Evolutionary conservation across 2,113 vertebrate genomes (phyloP).

Genomic region (Typhlomys cinereus): DNA sequence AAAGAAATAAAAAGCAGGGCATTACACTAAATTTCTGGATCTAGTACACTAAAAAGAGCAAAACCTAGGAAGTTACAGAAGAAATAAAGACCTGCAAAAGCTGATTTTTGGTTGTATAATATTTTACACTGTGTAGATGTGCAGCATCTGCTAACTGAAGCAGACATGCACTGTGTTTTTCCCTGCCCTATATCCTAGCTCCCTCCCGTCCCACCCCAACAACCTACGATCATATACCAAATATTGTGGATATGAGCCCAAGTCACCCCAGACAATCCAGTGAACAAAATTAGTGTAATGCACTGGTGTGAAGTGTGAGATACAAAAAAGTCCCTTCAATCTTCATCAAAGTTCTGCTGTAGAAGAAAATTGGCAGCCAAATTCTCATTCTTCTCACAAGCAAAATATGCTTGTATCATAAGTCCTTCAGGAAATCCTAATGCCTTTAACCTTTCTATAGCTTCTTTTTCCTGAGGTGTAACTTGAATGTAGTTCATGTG

Average conservation of each 20-base stretch:
- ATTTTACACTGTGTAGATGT: conserved; percentile 82
- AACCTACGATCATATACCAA: conserved; percentile 83
- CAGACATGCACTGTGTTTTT: conserved; percentile 82
- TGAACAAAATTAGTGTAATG: conserved; percentile 90
- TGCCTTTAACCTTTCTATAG: conserved; percentile 98
- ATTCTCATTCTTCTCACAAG: conserved; percentile 99
- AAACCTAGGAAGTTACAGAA: conserved; percentile 83
- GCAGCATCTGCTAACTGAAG: conserved; percentile 82
- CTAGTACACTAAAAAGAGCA: conserved; percentile 83
- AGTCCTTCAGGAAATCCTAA: conserved; percentile 98
- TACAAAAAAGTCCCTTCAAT: conserved; percentile 86
- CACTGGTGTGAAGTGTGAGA: conserved; percentile 89
- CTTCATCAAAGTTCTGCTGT: conserved; percentile 98
- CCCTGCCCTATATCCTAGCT: conserved; percentile 77
- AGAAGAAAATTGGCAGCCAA: conserved; percentile 99
- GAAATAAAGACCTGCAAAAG: conserved; percentile 86
- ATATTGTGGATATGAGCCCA: conserved; percentile 87
- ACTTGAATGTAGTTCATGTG: conserved; percentile 98
- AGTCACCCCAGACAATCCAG: conserved; percentile 88
- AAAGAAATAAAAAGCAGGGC: conserved; percentile 83
- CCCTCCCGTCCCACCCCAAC: conserved; percentile 72
- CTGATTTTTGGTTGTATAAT: conserved; percentile 86
- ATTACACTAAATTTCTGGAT: conserved; percentile 86
- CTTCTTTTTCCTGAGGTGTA: conserved; percentile 98
- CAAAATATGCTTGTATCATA: conserved; percentile 98